Base-by-base conservation (phyloP, 2,888 invertebrate genomes). In the Creontiades dilutus region DNA sequence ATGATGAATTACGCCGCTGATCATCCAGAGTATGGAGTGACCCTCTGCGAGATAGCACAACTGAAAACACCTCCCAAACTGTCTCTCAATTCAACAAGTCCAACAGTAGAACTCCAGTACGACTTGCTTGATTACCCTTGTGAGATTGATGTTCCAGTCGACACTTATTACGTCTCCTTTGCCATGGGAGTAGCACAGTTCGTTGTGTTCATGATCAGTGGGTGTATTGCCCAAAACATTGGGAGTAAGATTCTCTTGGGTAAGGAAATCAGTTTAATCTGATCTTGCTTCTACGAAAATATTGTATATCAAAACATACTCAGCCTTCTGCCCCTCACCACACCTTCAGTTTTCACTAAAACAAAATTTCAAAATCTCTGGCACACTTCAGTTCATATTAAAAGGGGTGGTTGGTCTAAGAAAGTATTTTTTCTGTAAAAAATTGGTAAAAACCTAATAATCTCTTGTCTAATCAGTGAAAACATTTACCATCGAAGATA, bases 121-220 rank as follows among this genome's bases (percentile, higher is more conserved):
- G 61, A 19, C n/a, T 19, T 61, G 2, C 3, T n/a, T 2, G 61
- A 61, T 4, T 19, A 16, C 16, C 68, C 68, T 2, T 85, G 85
- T 28, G 46, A 37, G 13, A 78, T 55, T 0, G 46, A 88, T 12
- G 57, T 88, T 27, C 88, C 88, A 37, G 48, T 78, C 14, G 88
- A 78, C 76, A 88, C 88, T 11, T 88, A 88, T 52, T 55, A 88
- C n/a, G 57, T 88, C 13, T 78, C 88, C 4, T 12, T 55, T 11
- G 88, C 46, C 5, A 78, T 55, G 19, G 88, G 88, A 23, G 19
- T 88, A 4, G 2, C 28, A 27, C 78, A 47, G 57, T 23, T 78
- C 7, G 14, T 76, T 52, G 16, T 52, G 14, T 78, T 78, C 78
- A 11, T 47, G 13, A 23, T 78, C 47, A 55, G 52, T 78, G 88